Evolutionary conservation across 2,113 vertebrate species (phyloP).

Genomic region (Channa maculata): DNA sequence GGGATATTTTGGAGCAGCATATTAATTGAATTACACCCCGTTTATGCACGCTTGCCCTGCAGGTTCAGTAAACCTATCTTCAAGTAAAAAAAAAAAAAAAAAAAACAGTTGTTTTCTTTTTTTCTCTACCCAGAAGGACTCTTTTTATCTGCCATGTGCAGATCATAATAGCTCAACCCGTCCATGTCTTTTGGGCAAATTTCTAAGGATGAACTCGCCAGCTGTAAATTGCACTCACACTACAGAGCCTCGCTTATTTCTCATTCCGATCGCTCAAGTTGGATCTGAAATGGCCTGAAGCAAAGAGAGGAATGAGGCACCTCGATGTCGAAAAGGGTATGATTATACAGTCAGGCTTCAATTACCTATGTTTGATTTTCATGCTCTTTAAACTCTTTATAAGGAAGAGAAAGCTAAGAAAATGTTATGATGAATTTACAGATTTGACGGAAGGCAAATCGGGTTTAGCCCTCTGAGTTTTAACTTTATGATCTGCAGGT

Average conservation of each 20-base stretch:
- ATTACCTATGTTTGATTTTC: constrained; percentile 69
- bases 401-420: constrained; percentile 27
- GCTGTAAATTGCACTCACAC: constrained; percentile 47
- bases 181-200: constrained; percentile 52
- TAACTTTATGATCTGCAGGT: constrained; percentile 32
- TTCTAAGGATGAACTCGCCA: constrained; percentile 34
- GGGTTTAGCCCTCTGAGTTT: constrained; percentile 13
- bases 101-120: constrained; percentile 51
- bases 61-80: constrained; percentile 55
- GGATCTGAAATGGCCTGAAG: constrained; percentile 56
- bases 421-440: constrained; percentile 56
- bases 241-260: constrained; percentile 6
- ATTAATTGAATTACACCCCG: constrained; percentile 70
- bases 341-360: constrained; percentile 51
- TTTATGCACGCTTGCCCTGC: constrained; percentile 57
- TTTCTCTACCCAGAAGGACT: constrained; percentile 45
- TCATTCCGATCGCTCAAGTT: constrained; percentile 18
- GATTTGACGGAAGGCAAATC: constrained; percentile 18
- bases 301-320: constrained; percentile 24
- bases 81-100: too few relatives aligned
- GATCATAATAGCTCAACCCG: constrained; percentile 59
- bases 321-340: constrained; percentile 40
- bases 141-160: constrained; percentile 53
- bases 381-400: constrained; percentile 67
- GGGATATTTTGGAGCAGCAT: constrained; percentile 56